These are phyloP conservation scores for Ceramica pisi DNA, from an alignment of 2,888 invertebrate genomes.

Conservation along the genomic window DNA sequence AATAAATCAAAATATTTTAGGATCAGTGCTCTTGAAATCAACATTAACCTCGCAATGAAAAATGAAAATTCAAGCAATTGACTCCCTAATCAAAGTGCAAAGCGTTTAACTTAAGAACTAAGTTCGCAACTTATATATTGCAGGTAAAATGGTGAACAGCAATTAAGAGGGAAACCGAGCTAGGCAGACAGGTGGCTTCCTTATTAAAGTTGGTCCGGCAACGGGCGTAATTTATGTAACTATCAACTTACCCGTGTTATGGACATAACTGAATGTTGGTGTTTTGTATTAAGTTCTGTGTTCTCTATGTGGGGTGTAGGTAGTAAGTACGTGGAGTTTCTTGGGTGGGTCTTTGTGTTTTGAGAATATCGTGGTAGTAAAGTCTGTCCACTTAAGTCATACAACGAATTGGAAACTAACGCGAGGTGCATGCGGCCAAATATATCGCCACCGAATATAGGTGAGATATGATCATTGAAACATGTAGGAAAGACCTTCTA, in stretches of 20 bases:
- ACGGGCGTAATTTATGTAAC: constrained; percentile 76
- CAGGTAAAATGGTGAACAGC: constrained; percentile 70
- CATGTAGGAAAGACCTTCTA: too few relatives aligned
- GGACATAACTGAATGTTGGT: constrained; percentile 53
- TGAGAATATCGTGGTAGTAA: neutral
- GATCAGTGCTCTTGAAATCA: neutral
- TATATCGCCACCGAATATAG: neutral
- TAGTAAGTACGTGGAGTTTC: constrained; percentile 8
- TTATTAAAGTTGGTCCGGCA: constrained; percentile 82
- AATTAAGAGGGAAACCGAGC: constrained; percentile 81
- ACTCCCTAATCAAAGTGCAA: constrained; percentile 45
- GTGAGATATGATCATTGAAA: neutral
- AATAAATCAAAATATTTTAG: neutral
- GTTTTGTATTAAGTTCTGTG: constrained; percentile 51
- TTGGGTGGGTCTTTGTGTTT: neutral
- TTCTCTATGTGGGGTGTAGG: constrained; percentile 18
- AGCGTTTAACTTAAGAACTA: constrained; percentile 43
- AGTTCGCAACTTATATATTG: constrained; percentile 54
- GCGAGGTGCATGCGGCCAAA: too few relatives aligned
- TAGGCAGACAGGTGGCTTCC: constrained; percentile 83
- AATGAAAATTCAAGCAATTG: constrained; percentile 28
- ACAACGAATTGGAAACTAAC: neutral
- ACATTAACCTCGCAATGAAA: neutral
- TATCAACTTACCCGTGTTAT: constrained; percentile 58
- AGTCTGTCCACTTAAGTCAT: too few relatives aligned